Evolutionary conservation across 2,113 vertebrate genomes (phyloP).

Genomic region (Microtus montanus): DNA sequence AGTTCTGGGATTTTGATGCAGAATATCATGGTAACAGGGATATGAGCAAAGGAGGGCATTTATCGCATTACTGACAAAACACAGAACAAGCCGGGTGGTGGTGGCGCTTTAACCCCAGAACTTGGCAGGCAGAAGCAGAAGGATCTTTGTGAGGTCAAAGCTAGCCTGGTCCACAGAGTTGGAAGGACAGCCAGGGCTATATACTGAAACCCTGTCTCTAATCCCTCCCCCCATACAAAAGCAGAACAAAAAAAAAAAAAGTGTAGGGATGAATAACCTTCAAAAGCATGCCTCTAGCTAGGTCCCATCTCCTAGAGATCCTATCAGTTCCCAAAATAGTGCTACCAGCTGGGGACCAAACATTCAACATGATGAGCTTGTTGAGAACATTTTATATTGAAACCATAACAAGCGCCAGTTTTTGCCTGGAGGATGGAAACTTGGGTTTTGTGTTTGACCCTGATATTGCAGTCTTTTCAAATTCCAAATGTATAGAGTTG

Average conservation of each 20-base stretch:
- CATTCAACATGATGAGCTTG: not conserved
- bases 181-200: not conserved
- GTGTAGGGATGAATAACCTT: not conserved
- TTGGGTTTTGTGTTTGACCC: not conserved
- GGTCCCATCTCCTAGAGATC: not conserved
- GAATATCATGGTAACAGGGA: not conserved
- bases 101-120: not conserved
- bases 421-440: slow-evolving; percentile 28
- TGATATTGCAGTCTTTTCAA: slow-evolving; percentile 31
- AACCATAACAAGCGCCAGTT: not conserved
- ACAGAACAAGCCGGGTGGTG: not conserved
- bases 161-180: not conserved
- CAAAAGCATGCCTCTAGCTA: not conserved
- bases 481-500: slow-evolving; percentile 19
- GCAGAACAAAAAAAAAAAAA: not conserved
- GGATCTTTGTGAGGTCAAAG: not conserved
- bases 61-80: not conserved
- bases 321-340: not conserved
- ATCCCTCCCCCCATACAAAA: not conserved
- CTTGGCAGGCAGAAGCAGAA: not conserved
- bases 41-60: not conserved
- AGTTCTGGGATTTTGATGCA: not conserved
- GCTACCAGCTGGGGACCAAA: not conserved
- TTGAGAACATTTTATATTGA: slow-evolving; percentile 21
- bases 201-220: not conserved